Evolutionary conservation across 2,113 vertebrate species (phyloP).

Genomic region (Phrynocephalus versicolor): DNA sequence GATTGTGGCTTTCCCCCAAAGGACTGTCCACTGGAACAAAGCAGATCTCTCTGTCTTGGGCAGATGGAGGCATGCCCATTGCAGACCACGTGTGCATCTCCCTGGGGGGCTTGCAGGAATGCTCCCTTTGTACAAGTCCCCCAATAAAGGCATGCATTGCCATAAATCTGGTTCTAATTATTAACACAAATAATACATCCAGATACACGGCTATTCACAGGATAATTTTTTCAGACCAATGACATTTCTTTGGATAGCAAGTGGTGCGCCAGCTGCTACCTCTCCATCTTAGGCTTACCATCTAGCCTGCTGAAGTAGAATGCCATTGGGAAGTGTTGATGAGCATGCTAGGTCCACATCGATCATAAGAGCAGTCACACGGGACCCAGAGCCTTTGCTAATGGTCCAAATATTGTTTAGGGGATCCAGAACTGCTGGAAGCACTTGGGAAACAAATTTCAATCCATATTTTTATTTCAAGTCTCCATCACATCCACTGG

Average conservation of each 20-base stretch:
- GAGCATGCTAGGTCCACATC: not conserved
- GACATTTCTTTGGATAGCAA: constrained; percentile 19
- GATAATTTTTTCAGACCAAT: constrained; percentile 1
- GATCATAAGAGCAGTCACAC: not conserved
- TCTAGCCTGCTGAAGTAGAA: not conserved
- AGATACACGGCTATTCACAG: not conserved
- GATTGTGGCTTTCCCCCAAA: not conserved
- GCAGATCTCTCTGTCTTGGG: not conserved
- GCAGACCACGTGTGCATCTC: not conserved
- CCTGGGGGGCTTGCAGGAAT: not conserved
- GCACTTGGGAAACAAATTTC: constrained; percentile 11
- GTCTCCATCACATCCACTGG: not conserved
- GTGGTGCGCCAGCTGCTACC: not conserved
- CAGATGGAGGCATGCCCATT: not conserved
- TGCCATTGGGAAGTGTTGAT: not conserved
- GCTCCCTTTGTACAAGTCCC: not conserved
- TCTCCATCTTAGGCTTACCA: not conserved
- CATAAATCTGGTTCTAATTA: not conserved
- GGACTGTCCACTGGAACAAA: not conserved
- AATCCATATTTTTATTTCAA: not conserved
- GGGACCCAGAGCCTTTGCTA: not conserved
- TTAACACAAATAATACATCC: constrained; percentile 3
- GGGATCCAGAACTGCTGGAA: not conserved
- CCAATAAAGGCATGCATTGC: not conserved
- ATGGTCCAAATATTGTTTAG: not conserved